phyloP scores from a whole-genome alignment of 2,888 invertebrate genomes.

The Cryptocheilus praepositus region DNA sequence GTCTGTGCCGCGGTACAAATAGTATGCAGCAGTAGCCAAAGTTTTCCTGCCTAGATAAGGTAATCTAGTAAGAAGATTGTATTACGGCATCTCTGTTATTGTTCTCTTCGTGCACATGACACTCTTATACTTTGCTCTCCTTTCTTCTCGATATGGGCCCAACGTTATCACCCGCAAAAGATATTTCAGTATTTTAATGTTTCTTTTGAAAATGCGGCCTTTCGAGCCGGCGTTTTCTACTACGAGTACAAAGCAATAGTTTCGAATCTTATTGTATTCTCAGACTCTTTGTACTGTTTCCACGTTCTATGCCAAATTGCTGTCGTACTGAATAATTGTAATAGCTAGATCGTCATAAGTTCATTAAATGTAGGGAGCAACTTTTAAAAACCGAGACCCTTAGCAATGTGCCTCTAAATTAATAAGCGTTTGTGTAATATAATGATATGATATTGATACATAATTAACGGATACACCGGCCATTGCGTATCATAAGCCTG shows the following conservation, averaged over 20 bases:
- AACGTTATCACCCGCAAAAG: conserved; percentile 27
- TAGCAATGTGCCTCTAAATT: conserved; percentile 74
- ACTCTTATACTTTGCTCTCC: conserved; percentile 38
- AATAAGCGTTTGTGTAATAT: conserved; percentile 71
- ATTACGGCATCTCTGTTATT: conserved; percentile 42
- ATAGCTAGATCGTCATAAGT: conserved; percentile 60
- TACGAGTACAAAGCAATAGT: conserved; percentile 52
- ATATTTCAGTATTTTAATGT: conserved; percentile 22
- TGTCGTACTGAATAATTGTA: conserved; percentile 57
- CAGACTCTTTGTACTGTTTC: conserved; percentile 58
- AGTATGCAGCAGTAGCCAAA: conserved; percentile 63
- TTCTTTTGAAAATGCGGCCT: conserved; percentile 38
- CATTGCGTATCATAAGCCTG: conserved; percentile 60
- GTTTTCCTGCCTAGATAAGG: conserved; percentile 55
- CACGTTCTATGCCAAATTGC: conserved; percentile 58
- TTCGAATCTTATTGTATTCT: conserved; percentile 45
- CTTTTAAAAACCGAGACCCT: conserved; percentile 70
- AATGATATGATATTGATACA: conserved; percentile 61
- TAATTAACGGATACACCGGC: conserved; percentile 56
- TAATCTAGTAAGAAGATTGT: conserved; percentile 45
- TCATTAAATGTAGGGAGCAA: conserved; percentile 66
- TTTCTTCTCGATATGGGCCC: conserved; percentile 25
- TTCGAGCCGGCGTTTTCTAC: conserved; percentile 36
- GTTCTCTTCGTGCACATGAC: conserved; percentile 47
- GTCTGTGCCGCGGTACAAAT: conserved; percentile 57